phyloP scores from a whole-genome alignment of 2,797 vertebrate genomes.

The Acipenser transmontanus region DNA sequence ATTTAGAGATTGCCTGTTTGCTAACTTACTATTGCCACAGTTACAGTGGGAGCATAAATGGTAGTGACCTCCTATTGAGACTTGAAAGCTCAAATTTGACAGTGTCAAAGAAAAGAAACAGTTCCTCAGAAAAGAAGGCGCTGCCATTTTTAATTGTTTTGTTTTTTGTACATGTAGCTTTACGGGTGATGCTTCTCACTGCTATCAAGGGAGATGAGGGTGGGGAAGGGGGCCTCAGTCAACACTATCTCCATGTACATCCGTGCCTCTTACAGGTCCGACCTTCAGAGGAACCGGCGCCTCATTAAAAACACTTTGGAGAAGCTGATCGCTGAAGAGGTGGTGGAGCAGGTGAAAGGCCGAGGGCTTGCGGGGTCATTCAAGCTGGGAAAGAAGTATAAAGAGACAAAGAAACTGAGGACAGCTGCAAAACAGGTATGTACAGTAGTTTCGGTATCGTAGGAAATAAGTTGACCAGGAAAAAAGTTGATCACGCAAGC shows the following conservation, averaged over 20 bases:
- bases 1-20: too few species aligned
- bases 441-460: background rate
- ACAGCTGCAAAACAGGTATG: conserved; percentile 69
- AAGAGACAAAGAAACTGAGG: conserved; percentile 69
- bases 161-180: conserved; percentile 53
- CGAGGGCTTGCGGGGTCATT: conserved; percentile 90
- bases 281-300: conserved; percentile 77
- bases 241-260: conserved; percentile 86
- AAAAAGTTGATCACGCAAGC: too few species aligned
- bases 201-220: conserved; percentile 85
- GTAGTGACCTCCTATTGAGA: too few species aligned
- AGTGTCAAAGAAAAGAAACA: too few species aligned
- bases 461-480: too few species aligned
- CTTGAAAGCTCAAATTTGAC: too few species aligned
- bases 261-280: conserved; percentile 74
- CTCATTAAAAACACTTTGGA: conserved; percentile 81
- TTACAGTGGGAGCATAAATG: too few species aligned
- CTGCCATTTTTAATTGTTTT: background rate
- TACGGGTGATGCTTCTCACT: conserved; percentile 84
- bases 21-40: too few species aligned
- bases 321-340: conserved; percentile 78
- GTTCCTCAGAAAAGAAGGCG: too few species aligned
- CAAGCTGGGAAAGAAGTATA: conserved; percentile 88
- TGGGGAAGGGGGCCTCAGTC: conserved; percentile 83
- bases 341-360: conserved; percentile 86